Evolutionary conservation across 2,797 vertebrate species (phyloP).

Genomic region (Sebastes hopkinsi): DNA sequence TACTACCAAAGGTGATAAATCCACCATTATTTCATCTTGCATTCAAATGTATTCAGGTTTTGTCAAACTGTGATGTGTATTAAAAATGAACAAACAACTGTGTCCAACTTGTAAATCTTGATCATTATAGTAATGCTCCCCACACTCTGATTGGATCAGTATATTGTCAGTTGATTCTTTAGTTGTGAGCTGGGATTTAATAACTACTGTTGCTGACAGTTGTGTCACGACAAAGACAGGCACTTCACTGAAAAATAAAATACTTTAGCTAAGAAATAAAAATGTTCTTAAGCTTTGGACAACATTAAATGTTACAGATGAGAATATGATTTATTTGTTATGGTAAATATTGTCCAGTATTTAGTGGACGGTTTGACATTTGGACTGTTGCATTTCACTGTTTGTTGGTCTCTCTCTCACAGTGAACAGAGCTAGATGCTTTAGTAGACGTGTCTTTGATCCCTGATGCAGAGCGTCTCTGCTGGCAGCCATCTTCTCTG

Average conservation of each 20-base stretch:
- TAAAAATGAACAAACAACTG: background rate
- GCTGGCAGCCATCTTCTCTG: conserved; percentile 46
- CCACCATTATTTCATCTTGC: background rate
- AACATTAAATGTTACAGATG: background rate
- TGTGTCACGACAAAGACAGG: conserved; percentile 21
- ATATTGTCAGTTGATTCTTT: conserved; percentile 14
- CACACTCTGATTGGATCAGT: conserved; percentile 18
- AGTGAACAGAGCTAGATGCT: background rate
- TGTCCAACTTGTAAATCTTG: background rate
- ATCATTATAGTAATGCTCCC: background rate
- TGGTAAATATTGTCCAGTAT: background rate
- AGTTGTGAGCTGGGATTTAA: conserved; percentile 22
- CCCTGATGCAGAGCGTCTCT: conserved; percentile 20
- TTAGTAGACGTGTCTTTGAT: conserved; percentile 2
- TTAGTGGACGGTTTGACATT: background rate
- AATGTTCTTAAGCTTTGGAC: background rate
- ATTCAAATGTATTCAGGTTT: background rate
- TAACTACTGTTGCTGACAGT: conserved; percentile 20
- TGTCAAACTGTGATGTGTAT: background rate
- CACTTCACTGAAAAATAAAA: background rate
- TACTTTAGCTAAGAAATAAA: background rate
- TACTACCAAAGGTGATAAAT: background rate
- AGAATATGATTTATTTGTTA: background rate
- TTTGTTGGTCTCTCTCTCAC: conserved; percentile 14
- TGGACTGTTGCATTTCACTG: conserved; percentile 1